phyloP scores from a whole-genome alignment of 2,113 vertebrate genomes.

The Pachyramphus minor region DNA sequence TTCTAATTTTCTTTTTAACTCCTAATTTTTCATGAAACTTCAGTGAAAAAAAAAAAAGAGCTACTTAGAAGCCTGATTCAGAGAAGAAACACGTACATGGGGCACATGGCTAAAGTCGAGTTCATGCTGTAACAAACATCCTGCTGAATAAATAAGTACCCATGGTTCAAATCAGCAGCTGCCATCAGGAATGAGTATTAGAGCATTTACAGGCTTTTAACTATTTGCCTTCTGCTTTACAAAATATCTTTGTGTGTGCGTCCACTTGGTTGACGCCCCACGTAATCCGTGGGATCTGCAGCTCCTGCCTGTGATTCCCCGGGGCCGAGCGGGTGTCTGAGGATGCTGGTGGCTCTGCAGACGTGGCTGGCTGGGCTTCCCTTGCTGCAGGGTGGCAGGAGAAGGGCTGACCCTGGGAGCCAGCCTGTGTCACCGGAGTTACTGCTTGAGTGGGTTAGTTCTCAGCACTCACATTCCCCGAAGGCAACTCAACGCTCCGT shows the following conservation, averaged over 20 bases:
- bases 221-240: not conserved
- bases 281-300: not conserved
- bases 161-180: not conserved
- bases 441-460: not conserved
- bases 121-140: not conserved
- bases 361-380: not conserved
- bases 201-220: not conserved
- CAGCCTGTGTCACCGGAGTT: rapidly evolving
- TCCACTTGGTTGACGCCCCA: rapidly evolving
- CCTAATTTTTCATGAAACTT: not conserved
- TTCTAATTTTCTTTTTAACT: not conserved
- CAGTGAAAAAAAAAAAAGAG: not conserved
- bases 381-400: not conserved
- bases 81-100: rapidly evolving
- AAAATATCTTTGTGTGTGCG: rapidly evolving
- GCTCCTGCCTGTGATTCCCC: rapidly evolving
- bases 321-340: not conserved
- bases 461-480: not conserved
- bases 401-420: not conserved
- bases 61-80: not conserved
- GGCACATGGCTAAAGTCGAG: not conserved
- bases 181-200: not conserved
- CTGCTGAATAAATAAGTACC: not conserved
- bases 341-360: not conserved
- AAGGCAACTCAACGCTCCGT: not conserved